phyloP scores from a whole-genome alignment of 23 tunicate species.

The Halocynthia aurantium region DNA sequence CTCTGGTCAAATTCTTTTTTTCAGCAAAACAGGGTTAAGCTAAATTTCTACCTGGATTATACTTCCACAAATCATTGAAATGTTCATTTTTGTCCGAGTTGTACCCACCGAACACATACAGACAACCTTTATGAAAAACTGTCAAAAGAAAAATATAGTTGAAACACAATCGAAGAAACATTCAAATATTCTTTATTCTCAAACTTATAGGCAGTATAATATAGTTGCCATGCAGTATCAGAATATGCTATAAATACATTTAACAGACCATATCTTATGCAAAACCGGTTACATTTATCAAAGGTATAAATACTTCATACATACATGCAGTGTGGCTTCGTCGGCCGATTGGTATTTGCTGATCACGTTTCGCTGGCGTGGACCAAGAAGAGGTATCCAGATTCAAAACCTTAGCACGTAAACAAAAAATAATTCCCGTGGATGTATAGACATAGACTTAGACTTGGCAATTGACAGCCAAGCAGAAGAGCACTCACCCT shows the following conservation, averaged over 20 bases:
- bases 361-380: slow-evolving; percentile 22
- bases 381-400: slow-evolving; percentile 25
- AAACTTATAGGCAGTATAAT: too few species aligned
- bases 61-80: slow-evolving; percentile 66
- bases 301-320: background rate
- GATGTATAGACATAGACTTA: background rate
- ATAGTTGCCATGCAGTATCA: too few species aligned
- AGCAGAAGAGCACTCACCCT: slow-evolving; percentile 15
- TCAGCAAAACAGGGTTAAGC: background rate
- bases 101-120: slow-evolving; percentile 61
- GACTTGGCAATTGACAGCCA: too few species aligned
- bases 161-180: background rate
- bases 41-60: slow-evolving; percentile 26
- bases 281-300: background rate
- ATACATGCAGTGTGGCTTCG: slow-evolving; percentile 59
- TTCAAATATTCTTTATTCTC: too few species aligned
- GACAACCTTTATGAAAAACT: slow-evolving; percentile 32
- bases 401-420: slow-evolving; percentile 27
- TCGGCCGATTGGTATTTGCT: slow-evolving; percentile 26
- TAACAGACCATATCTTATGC: background rate
- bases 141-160: background rate
- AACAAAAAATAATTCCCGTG: too few species aligned
- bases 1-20: background rate
- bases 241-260: too few species aligned
- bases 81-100: slow-evolving; percentile 27